phyloP scores from a whole-genome alignment of 2,888 invertebrate genomes.

The Xestia sexstrigata region DNA sequence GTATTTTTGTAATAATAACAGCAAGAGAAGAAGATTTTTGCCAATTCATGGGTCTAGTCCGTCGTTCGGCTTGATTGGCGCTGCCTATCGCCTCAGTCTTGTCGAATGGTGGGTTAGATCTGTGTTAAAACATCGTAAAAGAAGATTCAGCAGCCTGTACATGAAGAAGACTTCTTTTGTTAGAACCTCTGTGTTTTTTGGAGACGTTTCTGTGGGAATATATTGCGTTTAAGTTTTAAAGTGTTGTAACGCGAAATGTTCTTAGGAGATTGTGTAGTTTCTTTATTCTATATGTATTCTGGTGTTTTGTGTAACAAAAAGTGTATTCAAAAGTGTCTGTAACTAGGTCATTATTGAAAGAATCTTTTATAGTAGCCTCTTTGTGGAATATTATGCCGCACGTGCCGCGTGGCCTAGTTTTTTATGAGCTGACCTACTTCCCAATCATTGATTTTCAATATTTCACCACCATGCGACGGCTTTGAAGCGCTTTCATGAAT shows the following conservation, averaged over 20 bases:
- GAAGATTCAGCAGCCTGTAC: conserved; percentile 56
- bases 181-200: not conserved
- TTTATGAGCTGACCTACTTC: conserved; percentile 47
- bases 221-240: conserved; percentile 6
- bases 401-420: conserved; percentile 39
- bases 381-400: conserved; percentile 21
- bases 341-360: conserved; percentile 44
- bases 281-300: not conserved
- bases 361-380: conserved; percentile 21
- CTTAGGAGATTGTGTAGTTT: not conserved
- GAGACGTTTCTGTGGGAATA: not conserved
- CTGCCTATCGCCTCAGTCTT: conserved; percentile 84
- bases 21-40: conserved; percentile 54
- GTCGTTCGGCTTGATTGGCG: conserved; percentile 85
- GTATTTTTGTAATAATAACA: conserved; percentile 18
- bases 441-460: conserved; percentile 57
- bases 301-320: conserved; percentile 10
- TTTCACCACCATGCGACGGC: conserved; percentile 12
- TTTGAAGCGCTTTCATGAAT: conserved; percentile 35
- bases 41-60: conserved; percentile 71
- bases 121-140: conserved; percentile 65
- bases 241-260: not conserved
- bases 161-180: conserved; percentile 42
- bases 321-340: conserved; percentile 33
- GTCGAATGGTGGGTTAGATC: conserved; percentile 89